Evolutionary conservation across 1,140 invertebrate species (phyloP), one percentile per base, ranked within the genome.

Genomic region (Zophobas morio): DNA sequence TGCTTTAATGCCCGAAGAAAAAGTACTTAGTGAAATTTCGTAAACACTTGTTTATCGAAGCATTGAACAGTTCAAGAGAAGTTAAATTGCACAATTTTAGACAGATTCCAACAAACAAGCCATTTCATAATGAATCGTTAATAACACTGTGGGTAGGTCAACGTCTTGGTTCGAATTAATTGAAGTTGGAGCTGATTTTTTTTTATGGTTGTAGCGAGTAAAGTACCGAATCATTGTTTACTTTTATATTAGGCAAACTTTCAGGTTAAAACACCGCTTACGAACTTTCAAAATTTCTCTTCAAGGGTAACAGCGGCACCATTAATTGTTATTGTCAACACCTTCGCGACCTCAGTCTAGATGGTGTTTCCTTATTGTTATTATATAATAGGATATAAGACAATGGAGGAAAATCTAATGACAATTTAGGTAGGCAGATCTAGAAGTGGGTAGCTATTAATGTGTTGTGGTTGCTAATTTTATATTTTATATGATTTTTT

Each of bases 221-320:
- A 57, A 57, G 33, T 57, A 51, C 49, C 49, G 33, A 35, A 57
- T 53, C 54, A 34, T 34, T 63, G 36, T 63, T 37, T 35, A 63
- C 57, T 36, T 37, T 51, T 53, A 72, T 53, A 35, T 32, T 40
- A 39, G 1, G n/a, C 49, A 51, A 51, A 20, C 20, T 51, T 20
- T 5, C 6, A 20, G 6, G 3, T 3, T 3, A 3, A 46, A 46
- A 51, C 2, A 51, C 20, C n/a, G n/a, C 49, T 20, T 51, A 51
- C 3, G 2, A 73, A 73, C 71, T 73, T 56, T 73, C 70, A 72
- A 72, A 72, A 34, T 72, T 72, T 72, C 70, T 51, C 70, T 36
- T 36, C 71, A 73, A 73, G 54, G 8, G 39, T 73, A 39, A 37
- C 51, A n/a, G n/a, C 51, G 35, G 47, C 1, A 20, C 20, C 1